Conservation (phyloP, 2,113 vertebrate genomes). For the Murina feae region DNA sequence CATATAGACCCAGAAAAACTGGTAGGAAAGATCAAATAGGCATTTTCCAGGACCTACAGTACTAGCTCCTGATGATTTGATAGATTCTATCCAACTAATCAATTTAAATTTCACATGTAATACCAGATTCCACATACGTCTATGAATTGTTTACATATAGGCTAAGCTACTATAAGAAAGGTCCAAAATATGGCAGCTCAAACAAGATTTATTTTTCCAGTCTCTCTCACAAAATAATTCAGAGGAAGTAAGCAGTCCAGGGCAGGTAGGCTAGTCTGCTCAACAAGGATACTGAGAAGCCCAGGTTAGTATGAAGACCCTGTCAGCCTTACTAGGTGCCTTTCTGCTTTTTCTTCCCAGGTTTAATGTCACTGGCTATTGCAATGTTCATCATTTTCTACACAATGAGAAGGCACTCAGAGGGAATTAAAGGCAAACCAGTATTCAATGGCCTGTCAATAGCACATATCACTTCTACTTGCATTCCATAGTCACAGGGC, state of each 20-base stretch:
- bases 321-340: accelerated
- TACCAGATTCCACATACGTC: background rate
- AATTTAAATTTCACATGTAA: background rate
- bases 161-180: background rate
- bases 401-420: background rate
- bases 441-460: background rate
- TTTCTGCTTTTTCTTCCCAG: background rate
- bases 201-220: background rate
- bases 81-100: background rate
- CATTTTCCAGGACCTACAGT: background rate
- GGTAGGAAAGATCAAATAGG: background rate
- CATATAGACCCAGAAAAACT: background rate
- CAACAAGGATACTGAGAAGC: background rate
- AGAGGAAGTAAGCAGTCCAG: background rate
- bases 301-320: background rate
- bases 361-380: background rate
- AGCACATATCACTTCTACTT: background rate
- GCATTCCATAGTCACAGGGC: background rate
- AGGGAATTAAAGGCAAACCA: background rate
- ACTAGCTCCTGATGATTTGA: background rate
- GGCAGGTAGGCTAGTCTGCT: background rate
- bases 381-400: background rate
- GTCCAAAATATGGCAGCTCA: background rate
- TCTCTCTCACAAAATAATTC: background rate
- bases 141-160: background rate